phyloP scores from a whole-genome alignment of 2,888 invertebrate genomes.

The Pammene aurita region DNA sequence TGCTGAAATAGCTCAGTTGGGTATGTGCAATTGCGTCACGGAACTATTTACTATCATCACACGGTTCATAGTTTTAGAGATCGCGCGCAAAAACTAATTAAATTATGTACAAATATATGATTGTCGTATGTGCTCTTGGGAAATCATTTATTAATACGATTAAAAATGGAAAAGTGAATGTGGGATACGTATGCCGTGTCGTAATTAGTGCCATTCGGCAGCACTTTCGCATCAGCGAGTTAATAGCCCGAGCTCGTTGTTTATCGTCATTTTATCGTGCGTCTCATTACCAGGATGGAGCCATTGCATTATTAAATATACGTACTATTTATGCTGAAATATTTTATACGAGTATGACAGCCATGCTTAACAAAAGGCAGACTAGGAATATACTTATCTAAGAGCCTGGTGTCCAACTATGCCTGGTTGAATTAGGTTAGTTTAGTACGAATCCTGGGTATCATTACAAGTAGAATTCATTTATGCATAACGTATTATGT shows the following conservation, averaged over 20 bases:
- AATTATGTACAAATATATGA: background rate
- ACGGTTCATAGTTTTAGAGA: background rate
- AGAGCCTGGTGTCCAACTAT: no score
- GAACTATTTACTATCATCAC: background rate
- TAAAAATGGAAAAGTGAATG: background rate
- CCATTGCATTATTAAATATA: conserved; percentile 9
- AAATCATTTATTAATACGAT: background rate
- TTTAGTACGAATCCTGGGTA: no score
- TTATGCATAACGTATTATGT: no score
- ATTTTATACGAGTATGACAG: background rate
- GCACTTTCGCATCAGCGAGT: conserved; percentile 12
- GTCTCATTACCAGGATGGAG: conserved; percentile 14
- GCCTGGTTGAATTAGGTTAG: no score
- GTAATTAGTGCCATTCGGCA: conserved; percentile 1
- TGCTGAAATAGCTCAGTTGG: conserved; percentile 32
- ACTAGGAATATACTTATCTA: no score
- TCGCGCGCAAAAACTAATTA: background rate
- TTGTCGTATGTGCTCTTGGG: background rate
- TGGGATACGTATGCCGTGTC: background rate
- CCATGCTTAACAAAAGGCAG: no score
- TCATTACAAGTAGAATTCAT: no score
- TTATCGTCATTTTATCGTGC: conserved; percentile 8
- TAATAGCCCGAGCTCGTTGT: conserved; percentile 11
- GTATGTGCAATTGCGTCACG: conserved; percentile 8
- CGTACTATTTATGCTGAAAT: background rate